Percentiles rank a stretch among this genome's conserved stretches.
Evolutionary conservation across 37 sponge, comb jelly and placozoan genomes (phyloP).

Genomic region (Aplysina aerophoba): DNA sequence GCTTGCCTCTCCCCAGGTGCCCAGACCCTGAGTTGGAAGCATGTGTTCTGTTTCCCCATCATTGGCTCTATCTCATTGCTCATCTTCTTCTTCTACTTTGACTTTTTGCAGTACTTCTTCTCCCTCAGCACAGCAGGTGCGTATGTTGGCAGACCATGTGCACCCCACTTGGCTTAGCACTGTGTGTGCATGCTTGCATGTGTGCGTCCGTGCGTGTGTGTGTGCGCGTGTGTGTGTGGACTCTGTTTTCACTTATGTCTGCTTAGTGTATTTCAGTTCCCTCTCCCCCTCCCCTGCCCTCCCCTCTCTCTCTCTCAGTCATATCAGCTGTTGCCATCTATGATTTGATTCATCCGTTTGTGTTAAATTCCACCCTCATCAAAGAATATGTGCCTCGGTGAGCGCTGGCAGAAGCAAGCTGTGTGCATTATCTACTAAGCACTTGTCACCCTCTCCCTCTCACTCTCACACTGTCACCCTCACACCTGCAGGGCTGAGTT

Average conservation of each 20-base stretch:
- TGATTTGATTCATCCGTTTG: slow-evolving; percentile 15
- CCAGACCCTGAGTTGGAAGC: slow-evolving; percentile 44
- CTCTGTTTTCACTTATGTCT: no score
- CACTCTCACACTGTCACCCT: no score
- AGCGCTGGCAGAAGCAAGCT: no score
- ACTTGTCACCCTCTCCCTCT: no score
- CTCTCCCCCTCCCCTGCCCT: background rate
- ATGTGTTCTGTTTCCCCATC: slow-evolving; percentile 52
- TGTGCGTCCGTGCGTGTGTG: background rate
- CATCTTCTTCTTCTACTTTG: slow-evolving; percentile 73
- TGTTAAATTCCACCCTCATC: background rate
- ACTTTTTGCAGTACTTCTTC: slow-evolving; percentile 70
- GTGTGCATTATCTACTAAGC: no score
- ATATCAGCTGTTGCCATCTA: slow-evolving; percentile 42
- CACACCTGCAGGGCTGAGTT: slow-evolving; percentile 35
- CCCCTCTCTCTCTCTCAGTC: slow-evolving; percentile 19
- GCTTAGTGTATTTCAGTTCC: no score
- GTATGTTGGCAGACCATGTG: background rate
- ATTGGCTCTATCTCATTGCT: slow-evolving; percentile 58
- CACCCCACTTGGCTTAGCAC: background rate
- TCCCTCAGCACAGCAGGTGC: slow-evolving; percentile 59
- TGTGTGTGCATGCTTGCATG: background rate
- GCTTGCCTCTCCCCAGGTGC: background rate
- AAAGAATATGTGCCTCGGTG: slow-evolving; percentile 14
- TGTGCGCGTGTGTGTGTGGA: background rate